Evolutionary conservation across 2,113 vertebrate species (phyloP).

Genomic region (Gobius niger): DNA sequence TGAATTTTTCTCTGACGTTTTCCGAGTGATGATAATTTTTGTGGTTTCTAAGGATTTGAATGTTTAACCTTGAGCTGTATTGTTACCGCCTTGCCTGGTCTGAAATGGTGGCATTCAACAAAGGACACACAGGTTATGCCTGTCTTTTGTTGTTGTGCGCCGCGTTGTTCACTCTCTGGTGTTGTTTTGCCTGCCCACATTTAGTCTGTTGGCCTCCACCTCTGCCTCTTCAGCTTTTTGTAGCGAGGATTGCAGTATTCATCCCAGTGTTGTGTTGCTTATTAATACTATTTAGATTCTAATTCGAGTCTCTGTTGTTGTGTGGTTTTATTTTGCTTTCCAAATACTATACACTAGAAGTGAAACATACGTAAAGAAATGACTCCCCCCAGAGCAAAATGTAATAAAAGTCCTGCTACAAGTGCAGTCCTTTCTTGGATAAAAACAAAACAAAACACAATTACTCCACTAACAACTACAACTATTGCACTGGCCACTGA

Average conservation of each 20-base stretch:
- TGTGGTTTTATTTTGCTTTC: too few relatives aligned
- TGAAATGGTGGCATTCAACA: background rate
- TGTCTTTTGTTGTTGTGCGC: background rate
- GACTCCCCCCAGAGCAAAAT: too few relatives aligned
- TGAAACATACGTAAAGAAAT: too few relatives aligned
- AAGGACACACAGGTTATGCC: background rate
- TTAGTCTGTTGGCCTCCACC: background rate
- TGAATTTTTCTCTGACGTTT: background rate
- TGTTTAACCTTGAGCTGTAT: background rate
- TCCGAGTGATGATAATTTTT: background rate
- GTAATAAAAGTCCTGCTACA: too few relatives aligned
- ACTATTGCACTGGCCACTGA: too few relatives aligned
- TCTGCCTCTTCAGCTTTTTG: background rate
- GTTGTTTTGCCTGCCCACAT: slow-evolving; percentile 3
- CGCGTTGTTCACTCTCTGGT: background rate
- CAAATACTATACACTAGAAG: too few relatives aligned
- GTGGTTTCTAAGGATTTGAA: background rate
- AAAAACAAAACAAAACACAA: too few relatives aligned
- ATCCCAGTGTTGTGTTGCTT: background rate
- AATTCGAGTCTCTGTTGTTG: background rate
- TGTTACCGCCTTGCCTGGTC: background rate
- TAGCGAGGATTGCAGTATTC: slow-evolving; percentile 18
- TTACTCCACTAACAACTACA: too few relatives aligned
- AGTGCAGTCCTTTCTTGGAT: too few relatives aligned
- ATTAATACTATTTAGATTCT: background rate